Base-by-base conservation (phyloP, 2,797 vertebrate genomes). In the Spea hammondii region DNA sequence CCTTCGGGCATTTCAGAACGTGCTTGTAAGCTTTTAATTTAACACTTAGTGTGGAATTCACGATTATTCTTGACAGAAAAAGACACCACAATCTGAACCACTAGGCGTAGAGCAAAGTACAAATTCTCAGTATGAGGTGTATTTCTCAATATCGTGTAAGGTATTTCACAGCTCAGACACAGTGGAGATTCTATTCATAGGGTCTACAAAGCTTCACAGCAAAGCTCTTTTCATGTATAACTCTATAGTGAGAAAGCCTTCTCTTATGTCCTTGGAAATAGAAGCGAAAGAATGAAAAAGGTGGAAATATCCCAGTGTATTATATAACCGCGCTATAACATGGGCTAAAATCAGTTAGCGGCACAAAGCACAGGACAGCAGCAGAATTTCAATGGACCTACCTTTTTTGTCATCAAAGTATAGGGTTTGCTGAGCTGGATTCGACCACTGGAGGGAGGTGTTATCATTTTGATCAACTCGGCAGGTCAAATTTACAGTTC, bases 401-500 rank as follows among this genome's bases (percentile, higher is more conserved):
- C 98, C 98, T 95, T 99, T 99, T 91, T 99, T 99, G 91, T 99
- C 95, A 74, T 98, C 98, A 4, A 99, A 99, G 90, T 96, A 99
- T 50, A 99, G 94, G 0, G 98, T 99, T 91, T 99, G 98, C 91
- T 99, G 97, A 94, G 97, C 98, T 83, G 98, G 97, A 91, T 99
- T 99, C 88, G 97, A 99, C 98, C 98, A 99, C 98, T 99, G 97
- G 95, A 99, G 97, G 96, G 97, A 99, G 91, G 97, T 99, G 94
- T 99, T 98, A 96, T 99, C 98, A 94, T 99, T 99, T 90, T 95
- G 95, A 93, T 98, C 97, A 90, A 99, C 98, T 76, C 96, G 94
- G 91, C 98, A 99, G 93, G 97, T 99, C 93, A 99, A 88, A 90
- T 96, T 97, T 72, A 92, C 96, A 5, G 93, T 97, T 88, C 93